These are phyloP conservation scores for Coilia nasus DNA, from an alignment of 2,797 vertebrate genomes.

Conservation along the genomic window DNA sequence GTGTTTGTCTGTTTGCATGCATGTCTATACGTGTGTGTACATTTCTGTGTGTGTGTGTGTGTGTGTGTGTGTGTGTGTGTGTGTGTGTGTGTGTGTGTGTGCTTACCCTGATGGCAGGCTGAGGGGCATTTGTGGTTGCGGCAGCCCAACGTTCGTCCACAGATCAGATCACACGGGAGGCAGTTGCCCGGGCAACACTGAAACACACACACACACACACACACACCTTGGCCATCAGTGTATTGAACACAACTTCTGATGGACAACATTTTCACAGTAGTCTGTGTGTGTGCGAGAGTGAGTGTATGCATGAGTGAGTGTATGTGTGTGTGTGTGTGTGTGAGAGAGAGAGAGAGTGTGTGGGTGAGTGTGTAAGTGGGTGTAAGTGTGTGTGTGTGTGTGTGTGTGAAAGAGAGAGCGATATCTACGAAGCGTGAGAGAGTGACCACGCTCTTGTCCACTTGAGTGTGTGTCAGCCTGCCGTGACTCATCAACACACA, in stretches of 20 bases:
- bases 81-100: not conserved
- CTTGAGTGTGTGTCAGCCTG: not conserved
- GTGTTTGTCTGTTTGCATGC: too few relatives aligned
- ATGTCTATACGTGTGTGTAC: too few relatives aligned
- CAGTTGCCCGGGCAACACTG: slow-evolving; percentile 96
- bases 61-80: slow-evolving; percentile 11
- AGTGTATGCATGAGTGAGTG: too few relatives aligned
- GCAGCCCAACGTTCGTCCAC: slow-evolving; percentile 87
- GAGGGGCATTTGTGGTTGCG: slow-evolving; percentile 97
- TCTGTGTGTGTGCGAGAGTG: too few relatives aligned
- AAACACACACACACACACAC: slow-evolving; percentile 45
- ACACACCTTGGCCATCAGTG: not conserved
- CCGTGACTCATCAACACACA: not conserved
- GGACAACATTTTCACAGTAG: too few relatives aligned
- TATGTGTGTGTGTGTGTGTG: not conserved
- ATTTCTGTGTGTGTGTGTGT: too few relatives aligned
- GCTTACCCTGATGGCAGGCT: slow-evolving; percentile 92
- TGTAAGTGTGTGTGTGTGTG: too few relatives aligned
- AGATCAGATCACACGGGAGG: slow-evolving; percentile 90
- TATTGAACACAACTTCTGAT: not conserved
- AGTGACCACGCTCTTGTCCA: not conserved
- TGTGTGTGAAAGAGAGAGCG: too few relatives aligned
- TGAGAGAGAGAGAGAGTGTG: not conserved
- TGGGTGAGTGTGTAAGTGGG: too few relatives aligned
- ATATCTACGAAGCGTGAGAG: not conserved